A percentile compares a stretch with the other conserved stretches of the same genome.
Evolutionary conservation across 2,797 vertebrate genomes (phyloP).

Genomic region (Phoxinus dragarum): DNA sequence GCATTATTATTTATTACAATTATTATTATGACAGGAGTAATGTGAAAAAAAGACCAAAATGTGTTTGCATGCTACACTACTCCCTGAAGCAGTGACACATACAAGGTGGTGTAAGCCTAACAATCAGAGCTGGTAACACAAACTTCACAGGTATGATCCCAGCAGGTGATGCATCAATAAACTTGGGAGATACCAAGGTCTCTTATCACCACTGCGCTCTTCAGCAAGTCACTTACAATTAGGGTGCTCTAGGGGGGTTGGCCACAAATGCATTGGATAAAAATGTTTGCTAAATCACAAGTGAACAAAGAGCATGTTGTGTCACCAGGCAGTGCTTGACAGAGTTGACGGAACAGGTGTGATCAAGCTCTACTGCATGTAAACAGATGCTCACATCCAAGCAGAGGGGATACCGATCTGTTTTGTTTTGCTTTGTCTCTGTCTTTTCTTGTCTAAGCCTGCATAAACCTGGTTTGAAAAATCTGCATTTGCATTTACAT

Average conservation of each 20-base stretch:
- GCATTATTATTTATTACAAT: not conserved
- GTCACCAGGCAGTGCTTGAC: constrained; percentile 27
- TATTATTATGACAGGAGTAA: not conserved
- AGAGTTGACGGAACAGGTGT: constrained; percentile 32
- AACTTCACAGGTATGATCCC: constrained; percentile 21
- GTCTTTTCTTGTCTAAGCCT: not conserved
- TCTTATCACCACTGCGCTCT: not conserved
- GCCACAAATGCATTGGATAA: constrained; percentile 14
- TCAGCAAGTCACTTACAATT: constrained; percentile 10
- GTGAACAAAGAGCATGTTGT: constrained; percentile 20
- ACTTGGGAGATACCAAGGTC: constrained; percentile 27
- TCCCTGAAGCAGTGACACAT: constrained; percentile 3
- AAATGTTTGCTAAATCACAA: constrained; percentile 23
- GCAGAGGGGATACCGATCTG: constrained; percentile 7
- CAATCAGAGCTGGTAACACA: constrained; percentile 3
- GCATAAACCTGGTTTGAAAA: not conserved
- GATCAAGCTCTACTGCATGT: constrained; percentile 18
- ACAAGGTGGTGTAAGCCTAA: not conserved
- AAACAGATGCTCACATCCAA: constrained; percentile 34
- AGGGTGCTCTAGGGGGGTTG: not conserved
- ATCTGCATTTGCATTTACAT: not conserved
- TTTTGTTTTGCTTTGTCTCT: constrained; percentile 25
- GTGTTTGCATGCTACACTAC: not conserved
- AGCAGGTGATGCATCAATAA: constrained; percentile 10
- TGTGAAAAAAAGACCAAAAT: not conserved